phyloP scores from a whole-genome alignment of 2,113 vertebrate genomes.

The Atrichornis clamosus region DNA sequence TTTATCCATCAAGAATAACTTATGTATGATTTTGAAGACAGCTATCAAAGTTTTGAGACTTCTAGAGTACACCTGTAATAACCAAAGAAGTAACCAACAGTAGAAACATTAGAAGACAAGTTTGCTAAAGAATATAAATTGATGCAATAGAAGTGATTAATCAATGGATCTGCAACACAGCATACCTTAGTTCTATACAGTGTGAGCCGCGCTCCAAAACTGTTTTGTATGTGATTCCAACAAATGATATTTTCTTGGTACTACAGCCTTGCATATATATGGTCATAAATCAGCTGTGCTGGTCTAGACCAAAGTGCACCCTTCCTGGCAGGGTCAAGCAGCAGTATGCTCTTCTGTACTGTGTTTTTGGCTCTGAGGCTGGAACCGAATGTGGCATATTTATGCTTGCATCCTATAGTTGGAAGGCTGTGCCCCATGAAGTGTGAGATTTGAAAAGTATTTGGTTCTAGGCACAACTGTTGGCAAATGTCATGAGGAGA shows the following conservation, averaged over 20 bases:
- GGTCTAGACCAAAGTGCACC: background rate
- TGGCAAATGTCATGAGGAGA: background rate
- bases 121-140: background rate
- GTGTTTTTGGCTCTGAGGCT: background rate
- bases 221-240: background rate
- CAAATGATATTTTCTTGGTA: background rate
- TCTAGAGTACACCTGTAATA: background rate
- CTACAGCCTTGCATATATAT: background rate
- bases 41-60: background rate
- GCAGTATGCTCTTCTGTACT: background rate
- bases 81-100: background rate
- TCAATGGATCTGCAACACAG: background rate
- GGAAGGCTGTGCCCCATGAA: background rate
- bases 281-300: background rate
- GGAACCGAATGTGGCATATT: background rate
- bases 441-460: background rate
- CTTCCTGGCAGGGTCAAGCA: background rate
- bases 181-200: background rate
- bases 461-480: background rate
- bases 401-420: background rate
- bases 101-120: background rate
- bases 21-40: background rate
- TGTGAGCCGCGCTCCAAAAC: rapidly evolving
- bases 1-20: background rate
- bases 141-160: background rate